These are phyloP conservation scores for Daphoenositta chrysoptera DNA, from an alignment of 2,113 vertebrate species.

Conservation along the genomic window DNA sequence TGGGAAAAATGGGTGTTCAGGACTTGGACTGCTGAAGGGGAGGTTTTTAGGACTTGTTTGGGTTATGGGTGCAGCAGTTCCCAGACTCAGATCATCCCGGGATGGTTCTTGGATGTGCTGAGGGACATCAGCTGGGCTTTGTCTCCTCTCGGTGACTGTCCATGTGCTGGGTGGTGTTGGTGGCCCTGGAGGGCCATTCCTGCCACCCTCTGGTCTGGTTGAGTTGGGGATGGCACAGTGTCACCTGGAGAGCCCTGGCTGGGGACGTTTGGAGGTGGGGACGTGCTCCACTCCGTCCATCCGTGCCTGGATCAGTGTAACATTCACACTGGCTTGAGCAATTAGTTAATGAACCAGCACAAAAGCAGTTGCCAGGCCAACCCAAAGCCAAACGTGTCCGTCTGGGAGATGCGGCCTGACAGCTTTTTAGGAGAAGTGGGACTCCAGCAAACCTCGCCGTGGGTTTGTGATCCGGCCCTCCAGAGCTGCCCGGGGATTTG, in stretches of 20 bases:
- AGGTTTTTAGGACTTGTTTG: background rate
- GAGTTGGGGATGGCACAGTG: background rate
- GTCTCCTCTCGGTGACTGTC: background rate
- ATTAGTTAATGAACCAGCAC: slow-evolving; percentile 29
- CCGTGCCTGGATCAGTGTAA: background rate
- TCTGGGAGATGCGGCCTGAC: slow-evolving; percentile 8
- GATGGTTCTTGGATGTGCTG: rapidly evolving
- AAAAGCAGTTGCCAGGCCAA: slow-evolving; percentile 38
- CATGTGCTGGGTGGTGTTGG: rapidly evolving
- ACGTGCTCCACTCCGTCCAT: rapidly evolving
- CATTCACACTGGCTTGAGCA: background rate
- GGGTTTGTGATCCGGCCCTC: background rate
- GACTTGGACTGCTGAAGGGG: background rate
- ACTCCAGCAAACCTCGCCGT: background rate
- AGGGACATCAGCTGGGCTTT: background rate
- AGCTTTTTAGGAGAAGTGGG: background rate
- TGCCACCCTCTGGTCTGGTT: background rate
- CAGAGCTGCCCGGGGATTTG: background rate
- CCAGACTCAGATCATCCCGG: background rate
- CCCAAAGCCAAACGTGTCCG: background rate
- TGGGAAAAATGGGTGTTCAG: background rate
- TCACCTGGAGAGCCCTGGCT: background rate
- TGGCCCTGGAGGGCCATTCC: background rate
- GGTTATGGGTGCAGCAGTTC: background rate
- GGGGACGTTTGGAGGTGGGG: background rate